phyloP scores from a whole-genome alignment of 2,888 invertebrate genomes.

The Archaeoteleia sp. region DNA sequence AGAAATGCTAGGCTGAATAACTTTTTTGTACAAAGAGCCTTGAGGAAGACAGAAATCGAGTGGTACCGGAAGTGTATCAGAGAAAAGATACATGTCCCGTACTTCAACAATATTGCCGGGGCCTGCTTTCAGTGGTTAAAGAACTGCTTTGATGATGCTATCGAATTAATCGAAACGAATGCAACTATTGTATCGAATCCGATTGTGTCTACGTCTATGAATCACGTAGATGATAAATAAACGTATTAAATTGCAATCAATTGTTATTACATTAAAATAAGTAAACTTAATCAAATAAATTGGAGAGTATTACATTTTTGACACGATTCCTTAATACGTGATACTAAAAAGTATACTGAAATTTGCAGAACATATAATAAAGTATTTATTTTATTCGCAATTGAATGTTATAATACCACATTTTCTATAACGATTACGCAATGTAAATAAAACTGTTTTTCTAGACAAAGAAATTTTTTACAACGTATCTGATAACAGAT shows the following conservation, averaged over 20 bases:
- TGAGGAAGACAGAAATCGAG: constrained; percentile 10
- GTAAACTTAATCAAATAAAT: constrained; percentile 14
- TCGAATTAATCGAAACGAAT: constrained; percentile 10
- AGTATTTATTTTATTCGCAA: too few species aligned
- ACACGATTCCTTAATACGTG: too few species aligned
- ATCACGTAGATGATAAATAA: constrained; percentile 20
- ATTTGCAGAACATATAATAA: too few species aligned
- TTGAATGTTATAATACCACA: too few species aligned
- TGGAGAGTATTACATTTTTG: too few species aligned
- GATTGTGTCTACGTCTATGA: constrained; percentile 2
- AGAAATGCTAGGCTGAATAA: neutral
- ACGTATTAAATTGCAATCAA: constrained; percentile 5
- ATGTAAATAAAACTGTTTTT: too few species aligned
- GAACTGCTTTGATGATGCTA: neutral
- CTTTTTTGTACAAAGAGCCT: neutral
- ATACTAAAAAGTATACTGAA: too few species aligned
- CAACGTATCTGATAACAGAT: too few species aligned
- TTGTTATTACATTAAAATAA: constrained; percentile 21
- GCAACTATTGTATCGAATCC: constrained; percentile 12
- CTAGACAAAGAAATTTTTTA: too few species aligned
- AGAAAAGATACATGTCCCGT: neutral
- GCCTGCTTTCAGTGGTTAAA: constrained; percentile 4
- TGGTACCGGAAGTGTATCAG: constrained; percentile 1
- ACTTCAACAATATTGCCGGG: constrained; percentile 5
- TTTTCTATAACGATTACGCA: too few species aligned